Evolutionary conservation across 2,888 invertebrate genomes (phyloP), one percentile per base, ranked within the genome.

Genomic region (Clusia tigrina): DNA sequence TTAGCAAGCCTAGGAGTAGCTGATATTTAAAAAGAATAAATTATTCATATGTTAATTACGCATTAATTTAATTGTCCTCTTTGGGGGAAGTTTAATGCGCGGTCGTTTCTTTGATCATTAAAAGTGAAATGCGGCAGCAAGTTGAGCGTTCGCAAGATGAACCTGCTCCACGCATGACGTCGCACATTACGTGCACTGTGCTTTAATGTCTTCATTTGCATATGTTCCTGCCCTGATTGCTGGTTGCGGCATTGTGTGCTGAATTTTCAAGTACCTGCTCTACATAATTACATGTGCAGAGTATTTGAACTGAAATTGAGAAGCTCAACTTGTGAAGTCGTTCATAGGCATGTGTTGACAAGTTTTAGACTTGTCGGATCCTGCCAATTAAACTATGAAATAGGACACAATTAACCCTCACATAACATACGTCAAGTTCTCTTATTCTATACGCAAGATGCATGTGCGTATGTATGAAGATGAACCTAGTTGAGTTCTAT

Each of bases 11-110:
- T n/a, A 48, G 48, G 15, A 6, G n/a, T 17, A 3, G 42, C 42
- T 12, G 18, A 20, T 48, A 48, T 22, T 56, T 56, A 55, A 54
- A 60, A 60, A 42, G 15, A 52, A 68, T 70, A 54, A 71, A 71
- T 69, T 62, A 71, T 70, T 70, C 63, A 69, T 65, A 65, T 56
- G 60, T 66, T 71, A 71, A 71, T 70, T 71, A 69, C 63, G 66
- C 62, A 69, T 67, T 69, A 68, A 70, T 71, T 71, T 70, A 69
- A 71, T 69, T 70, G 67, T 62, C 61, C 67, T 56, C 64, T 64
- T 68, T 58, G 51, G 64, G 60, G 24, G 60, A 5, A 53, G 24
- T 25, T 53, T 53, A 48, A 20, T 2, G 22, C 22, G 42, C 32
- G 5, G 32, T 32, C 32, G 32, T 32, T 42, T 42, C 42, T n/a